phyloP scores from a whole-genome alignment of 1,140 invertebrate species.

The Nixonia krombeini region DNA sequence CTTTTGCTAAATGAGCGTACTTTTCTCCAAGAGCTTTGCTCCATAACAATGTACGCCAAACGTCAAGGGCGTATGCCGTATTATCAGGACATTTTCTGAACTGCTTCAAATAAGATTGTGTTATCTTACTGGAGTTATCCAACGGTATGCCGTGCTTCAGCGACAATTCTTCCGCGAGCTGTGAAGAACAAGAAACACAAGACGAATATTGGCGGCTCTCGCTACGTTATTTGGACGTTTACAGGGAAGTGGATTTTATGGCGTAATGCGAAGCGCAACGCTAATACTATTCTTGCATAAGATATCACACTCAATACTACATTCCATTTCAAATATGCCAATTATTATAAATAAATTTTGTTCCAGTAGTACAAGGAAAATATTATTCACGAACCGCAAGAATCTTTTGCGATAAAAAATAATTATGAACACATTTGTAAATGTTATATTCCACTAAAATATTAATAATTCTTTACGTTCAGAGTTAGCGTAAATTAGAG shows the following conservation, averaged over 20 bases:
- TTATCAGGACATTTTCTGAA: constrained; percentile 86
- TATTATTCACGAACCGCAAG: neutral
- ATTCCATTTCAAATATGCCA: constrained; percentile 3
- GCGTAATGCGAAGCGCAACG: constrained; percentile 35
- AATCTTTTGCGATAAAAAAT: neutral
- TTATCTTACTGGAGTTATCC: constrained; percentile 75
- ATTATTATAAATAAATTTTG: neutral
- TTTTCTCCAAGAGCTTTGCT: constrained; percentile 80
- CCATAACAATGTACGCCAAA: constrained; percentile 84
- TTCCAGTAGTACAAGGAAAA: neutral
- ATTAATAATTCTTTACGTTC: too few relatives aligned
- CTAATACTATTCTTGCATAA: constrained; percentile 24
- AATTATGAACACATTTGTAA: neutral
- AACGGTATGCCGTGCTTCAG: constrained; percentile 77
- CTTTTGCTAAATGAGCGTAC: constrained; percentile 79
- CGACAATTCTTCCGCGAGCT: constrained; percentile 80
- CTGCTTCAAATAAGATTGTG: constrained; percentile 78
- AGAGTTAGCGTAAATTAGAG: too few relatives aligned
- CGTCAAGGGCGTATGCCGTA: constrained; percentile 77
- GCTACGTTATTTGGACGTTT: constrained; percentile 17
- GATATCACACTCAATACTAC: constrained; percentile 34
- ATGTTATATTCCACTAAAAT: neutral
- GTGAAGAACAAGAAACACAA: constrained; percentile 54
- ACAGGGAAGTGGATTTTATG: constrained; percentile 35
- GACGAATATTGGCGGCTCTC: constrained; percentile 39